Evolutionary conservation across 2,113 vertebrate species (phyloP), one percentile per base, ranked within the genome.

Genomic region (Ovis canadensis): DNA sequence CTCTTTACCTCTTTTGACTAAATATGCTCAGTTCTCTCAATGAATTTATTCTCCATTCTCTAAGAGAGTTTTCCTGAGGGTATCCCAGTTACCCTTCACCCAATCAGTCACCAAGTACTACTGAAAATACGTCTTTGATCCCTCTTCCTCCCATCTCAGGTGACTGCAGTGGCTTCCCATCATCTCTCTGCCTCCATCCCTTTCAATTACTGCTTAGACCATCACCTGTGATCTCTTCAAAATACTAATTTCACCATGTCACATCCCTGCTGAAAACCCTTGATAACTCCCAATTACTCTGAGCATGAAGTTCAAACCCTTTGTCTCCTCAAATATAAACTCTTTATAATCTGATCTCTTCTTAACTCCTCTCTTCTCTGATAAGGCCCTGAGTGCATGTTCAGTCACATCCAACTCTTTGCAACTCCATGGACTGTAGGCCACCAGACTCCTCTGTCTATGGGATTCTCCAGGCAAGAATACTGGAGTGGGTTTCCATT

Each of bases 11-110:
- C 33, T 83, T 31, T 74, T 21, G 5, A 80, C 27, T 81, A 78
- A 89, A 85, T 45, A 78, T 5, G 10, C 74, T 81, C 67, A 21
- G 15, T 85, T 82, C 12, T 33, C 31, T 60, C 59, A 5, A 40
- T 52, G 33, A 87, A 40, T 87, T 81, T 92, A 67, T 50, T 87
- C 59, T 96, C 36, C 21, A 5, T 92, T 48, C 71, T 81, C 50
- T 25, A 57, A 67, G 9, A 85, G 31, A 83, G n/a, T 40, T 91
- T 94, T 81, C 21, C 90, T 81, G 21, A 71, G 45, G 48, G 17
- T 16, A 50, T 19, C 40, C 13, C 6, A 1, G 45, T 59, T n/a
- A 40, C 13, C 31, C 10, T 10, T 93, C 71, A 29, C 27, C 23
- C 67, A 45, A 0, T 23, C 23, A 50, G 45, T 59, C 48, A 33